phyloP scores from a whole-genome alignment of 1,140 invertebrate species.

The Oncopeltus fasciatus region DNA sequence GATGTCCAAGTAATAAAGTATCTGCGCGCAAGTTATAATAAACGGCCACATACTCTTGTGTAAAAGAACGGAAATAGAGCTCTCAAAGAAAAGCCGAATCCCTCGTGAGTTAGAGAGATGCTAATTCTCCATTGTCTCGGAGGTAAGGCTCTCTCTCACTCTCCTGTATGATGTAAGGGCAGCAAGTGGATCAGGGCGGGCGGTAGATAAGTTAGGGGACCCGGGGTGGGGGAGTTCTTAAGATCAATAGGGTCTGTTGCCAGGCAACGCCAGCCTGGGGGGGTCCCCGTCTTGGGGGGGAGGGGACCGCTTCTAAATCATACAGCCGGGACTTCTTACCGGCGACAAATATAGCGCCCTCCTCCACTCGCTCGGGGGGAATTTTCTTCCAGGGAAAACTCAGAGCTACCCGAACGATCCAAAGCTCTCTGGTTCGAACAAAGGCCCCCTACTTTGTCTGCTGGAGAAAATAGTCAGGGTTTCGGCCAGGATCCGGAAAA shows the following conservation, averaged over 20 bases:
- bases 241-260: slow-evolving; percentile 10
- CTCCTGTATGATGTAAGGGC: slow-evolving; percentile 6
- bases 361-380: not conserved
- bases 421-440: no score
- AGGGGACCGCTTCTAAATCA: not conserved
- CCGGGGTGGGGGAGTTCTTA: not conserved
- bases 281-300: not conserved
- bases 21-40: no score
- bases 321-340: not conserved
- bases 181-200: slow-evolving; percentile 2
- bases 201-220: not conserved
- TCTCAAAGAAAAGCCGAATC: no score
- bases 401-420: not conserved
- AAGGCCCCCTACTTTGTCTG: no score
- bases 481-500: no score
- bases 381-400: not conserved
- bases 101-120: no score
- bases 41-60: no score
- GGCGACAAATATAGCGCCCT: not conserved
- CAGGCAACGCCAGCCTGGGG: not conserved
- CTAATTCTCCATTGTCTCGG: no score
- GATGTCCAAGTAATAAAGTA: no score
- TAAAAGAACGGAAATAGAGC: no score
- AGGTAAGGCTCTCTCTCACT: no score
- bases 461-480: no score